A percentile compares a stretch with the other conserved stretches of the same genome.
phyloP scores from a whole-genome alignment of 2,797 vertebrate genomes.

The Betta splendens region DNA sequence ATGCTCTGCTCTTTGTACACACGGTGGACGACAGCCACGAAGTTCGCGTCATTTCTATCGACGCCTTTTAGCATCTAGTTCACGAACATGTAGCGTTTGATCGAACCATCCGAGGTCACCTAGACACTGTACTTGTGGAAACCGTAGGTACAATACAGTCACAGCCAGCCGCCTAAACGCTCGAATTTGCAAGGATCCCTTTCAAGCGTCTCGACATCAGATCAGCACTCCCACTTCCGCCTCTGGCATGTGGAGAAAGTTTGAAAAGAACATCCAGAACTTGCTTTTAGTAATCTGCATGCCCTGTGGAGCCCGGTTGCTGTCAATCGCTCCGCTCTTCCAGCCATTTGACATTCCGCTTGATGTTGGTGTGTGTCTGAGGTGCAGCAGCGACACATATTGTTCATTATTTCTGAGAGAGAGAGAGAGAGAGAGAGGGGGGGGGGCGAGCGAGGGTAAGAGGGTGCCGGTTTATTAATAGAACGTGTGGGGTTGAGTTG shows the following conservation, averaged over 20 bases:
- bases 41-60: background rate
- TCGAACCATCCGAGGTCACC: slow-evolving; percentile 27
- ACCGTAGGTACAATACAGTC: slow-evolving; percentile 54
- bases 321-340: slow-evolving; percentile 74
- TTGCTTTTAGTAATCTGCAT: slow-evolving; percentile 76
- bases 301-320: slow-evolving; percentile 73
- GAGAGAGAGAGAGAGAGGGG: slow-evolving; percentile 20
- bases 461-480: slow-evolving; percentile 79
- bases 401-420: slow-evolving; percentile 80
- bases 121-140: slow-evolving; percentile 49
- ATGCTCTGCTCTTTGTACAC: background rate
- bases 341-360: slow-evolving; percentile 81
- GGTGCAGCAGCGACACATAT: slow-evolving; percentile 77
- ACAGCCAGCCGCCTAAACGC: slow-evolving; percentile 45
- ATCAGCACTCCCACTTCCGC: slow-evolving; percentile 65
- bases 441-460: slow-evolving; percentile 38
- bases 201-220: slow-evolving; percentile 67
- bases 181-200: slow-evolving; percentile 64
- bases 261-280: slow-evolving; percentile 77
- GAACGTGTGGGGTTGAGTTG: slow-evolving; percentile 70
- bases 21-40: slow-evolving; percentile 7
- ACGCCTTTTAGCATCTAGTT: background rate
- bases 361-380: slow-evolving; percentile 78
- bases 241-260: slow-evolving; percentile 70
- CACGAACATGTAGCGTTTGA: background rate